These are phyloP conservation scores for Lacerta bilineata DNA, from an alignment of 2,797 vertebrate species.

Conservation along the genomic window DNA sequence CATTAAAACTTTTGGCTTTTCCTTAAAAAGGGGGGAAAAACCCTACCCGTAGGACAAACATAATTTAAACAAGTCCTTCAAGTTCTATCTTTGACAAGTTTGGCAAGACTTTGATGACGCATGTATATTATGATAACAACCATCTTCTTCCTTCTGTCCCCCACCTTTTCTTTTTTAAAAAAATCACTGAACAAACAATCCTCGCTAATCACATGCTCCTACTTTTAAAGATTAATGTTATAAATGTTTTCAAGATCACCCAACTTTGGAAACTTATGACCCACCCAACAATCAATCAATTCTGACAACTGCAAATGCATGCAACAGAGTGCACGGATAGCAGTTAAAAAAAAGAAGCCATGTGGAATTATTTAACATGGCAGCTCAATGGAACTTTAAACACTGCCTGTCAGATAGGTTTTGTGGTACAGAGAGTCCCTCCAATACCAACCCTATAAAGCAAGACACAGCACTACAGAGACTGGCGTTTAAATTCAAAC, in stretches of 20 bases:
- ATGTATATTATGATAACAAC: background rate
- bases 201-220: conserved; percentile 2
- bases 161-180: background rate
- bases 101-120: background rate
- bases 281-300: conserved; percentile 48
- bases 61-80: conserved; percentile 28
- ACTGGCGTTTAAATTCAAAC: background rate
- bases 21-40: conserved; percentile 46
- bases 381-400: conserved; percentile 41
- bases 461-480: background rate
- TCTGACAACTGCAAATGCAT: background rate
- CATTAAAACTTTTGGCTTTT: conserved; percentile 47
- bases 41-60: conserved; percentile 57
- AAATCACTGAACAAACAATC: background rate
- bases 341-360: conserved; percentile 3
- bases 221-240: conserved; percentile 27
- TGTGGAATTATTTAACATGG: conserved; percentile 49
- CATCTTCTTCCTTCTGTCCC: background rate
- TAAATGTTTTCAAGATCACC: conserved; percentile 14
- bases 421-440: fast-evolving
- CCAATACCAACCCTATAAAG: conserved; percentile 26
- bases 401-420: background rate
- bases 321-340: conserved; percentile 2
- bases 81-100: background rate
- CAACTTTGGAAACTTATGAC: conserved; percentile 42